Conservation (phyloP, 2,888 invertebrate species). For the Blastobasis lacticolella region DNA sequence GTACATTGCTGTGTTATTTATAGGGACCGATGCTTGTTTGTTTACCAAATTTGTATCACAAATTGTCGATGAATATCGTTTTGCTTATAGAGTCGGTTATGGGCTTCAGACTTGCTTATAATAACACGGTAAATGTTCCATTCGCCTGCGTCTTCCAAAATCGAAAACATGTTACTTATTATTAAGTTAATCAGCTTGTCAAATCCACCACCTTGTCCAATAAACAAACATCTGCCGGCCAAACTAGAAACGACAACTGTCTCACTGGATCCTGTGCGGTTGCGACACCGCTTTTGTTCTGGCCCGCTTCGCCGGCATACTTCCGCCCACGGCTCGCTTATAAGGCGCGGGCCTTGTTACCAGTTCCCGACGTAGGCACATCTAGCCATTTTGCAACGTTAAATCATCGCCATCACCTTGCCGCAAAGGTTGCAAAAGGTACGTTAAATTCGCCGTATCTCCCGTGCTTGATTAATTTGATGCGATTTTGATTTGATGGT, state of each 20-base stretch:
- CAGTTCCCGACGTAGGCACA: constrained; percentile 42
- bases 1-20: no score
- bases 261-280: constrained; percentile 1
- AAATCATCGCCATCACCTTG: constrained; percentile 32
- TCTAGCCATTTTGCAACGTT: constrained; percentile 40
- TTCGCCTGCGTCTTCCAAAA: no score
- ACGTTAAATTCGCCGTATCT: constrained; percentile 39
- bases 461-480: constrained; percentile 35
- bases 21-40: no score
- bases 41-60: no score
- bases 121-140: no score
- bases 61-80: no score
- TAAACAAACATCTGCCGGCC: no score
- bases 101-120: no score
- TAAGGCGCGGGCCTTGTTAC: constrained; percentile 58
- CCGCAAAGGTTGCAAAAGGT: constrained; percentile 24
- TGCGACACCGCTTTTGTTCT: constrained; percentile 27
- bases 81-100: no score
- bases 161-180: no score
- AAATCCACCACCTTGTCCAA: no score
- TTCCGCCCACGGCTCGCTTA: constrained; percentile 57
- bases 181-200: no score
- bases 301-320: constrained; percentile 27
- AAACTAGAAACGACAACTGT: constrained; percentile 7
- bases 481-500: constrained; percentile 46